Conservation (phyloP, 2,888 invertebrate genomes). For the Ophion ellenae region DNA sequence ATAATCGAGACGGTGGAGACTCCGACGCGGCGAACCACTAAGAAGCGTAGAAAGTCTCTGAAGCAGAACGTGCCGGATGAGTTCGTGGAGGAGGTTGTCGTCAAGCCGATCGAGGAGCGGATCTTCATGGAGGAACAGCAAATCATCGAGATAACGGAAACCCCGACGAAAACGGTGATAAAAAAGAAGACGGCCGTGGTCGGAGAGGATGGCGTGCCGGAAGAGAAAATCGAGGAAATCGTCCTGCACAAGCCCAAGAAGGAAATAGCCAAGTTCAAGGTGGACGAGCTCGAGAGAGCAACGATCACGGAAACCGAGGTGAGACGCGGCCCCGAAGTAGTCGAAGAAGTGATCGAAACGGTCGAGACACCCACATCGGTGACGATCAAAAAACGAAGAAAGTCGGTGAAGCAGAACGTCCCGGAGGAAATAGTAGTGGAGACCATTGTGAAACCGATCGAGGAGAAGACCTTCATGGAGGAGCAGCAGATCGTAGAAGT, state of each 20-base stretch:
- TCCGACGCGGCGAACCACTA: constrained; percentile 55
- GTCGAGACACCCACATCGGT: constrained; percentile 67
- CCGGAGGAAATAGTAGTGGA: constrained; percentile 70
- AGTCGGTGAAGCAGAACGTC: constrained; percentile 62
- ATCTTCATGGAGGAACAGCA: constrained; percentile 78
- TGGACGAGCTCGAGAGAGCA: constrained; percentile 80
- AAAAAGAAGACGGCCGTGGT: constrained; percentile 69
- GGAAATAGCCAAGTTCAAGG: constrained; percentile 67
- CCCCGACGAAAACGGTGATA: constrained; percentile 72
- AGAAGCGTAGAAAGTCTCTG: constrained; percentile 63
- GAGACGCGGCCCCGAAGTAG: constrained; percentile 71
- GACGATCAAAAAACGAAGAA: constrained; percentile 66
- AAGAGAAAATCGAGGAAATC: constrained; percentile 74
- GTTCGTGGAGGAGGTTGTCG: constrained; percentile 70
- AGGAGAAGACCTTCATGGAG: constrained; percentile 63
- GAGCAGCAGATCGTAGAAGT: constrained; percentile 73
- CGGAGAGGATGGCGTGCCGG: constrained; percentile 73
- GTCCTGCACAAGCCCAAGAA: constrained; percentile 69
- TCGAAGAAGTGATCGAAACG: constrained; percentile 69
- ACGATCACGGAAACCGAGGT: constrained; percentile 65
- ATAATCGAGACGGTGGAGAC: constrained; percentile 67
- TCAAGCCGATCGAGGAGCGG: constrained; percentile 73
- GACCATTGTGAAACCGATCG: constrained; percentile 65
- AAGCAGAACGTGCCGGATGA: constrained; percentile 65
- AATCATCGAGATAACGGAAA: constrained; percentile 72